These are phyloP conservation scores for Eleginops maclovinus DNA, from an alignment of 2,113 vertebrate species.

Conservation along the genomic window DNA sequence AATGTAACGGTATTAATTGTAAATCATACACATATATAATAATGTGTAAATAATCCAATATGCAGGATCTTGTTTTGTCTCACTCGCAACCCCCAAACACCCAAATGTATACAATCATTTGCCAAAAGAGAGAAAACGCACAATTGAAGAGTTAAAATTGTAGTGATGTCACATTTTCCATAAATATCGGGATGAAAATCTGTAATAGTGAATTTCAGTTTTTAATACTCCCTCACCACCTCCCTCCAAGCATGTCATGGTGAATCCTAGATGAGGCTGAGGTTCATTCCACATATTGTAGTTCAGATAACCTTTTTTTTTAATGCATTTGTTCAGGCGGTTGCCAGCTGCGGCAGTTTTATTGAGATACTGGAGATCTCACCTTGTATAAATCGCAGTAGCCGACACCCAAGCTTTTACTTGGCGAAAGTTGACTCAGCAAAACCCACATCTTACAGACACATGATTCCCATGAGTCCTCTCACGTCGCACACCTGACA, in stretches of 20 bases:
- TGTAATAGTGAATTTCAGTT: neutral
- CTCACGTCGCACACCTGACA: slow-evolving; percentile 31
- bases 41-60: no score
- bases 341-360: slow-evolving; percentile 24
- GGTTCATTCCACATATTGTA: neutral
- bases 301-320: slow-evolving; percentile 2
- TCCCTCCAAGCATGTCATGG: neutral
- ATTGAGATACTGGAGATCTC: slow-evolving; percentile 36
- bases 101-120: no score
- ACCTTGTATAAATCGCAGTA: slow-evolving; percentile 26
- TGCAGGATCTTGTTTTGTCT: no score
- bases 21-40: no score
- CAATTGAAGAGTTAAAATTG: no score
- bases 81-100: no score
- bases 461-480: slow-evolving; percentile 19
- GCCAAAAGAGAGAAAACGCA: no score
- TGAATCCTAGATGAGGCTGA: neutral
- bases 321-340: slow-evolving; percentile 2
- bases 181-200: no score
- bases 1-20: no score
- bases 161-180: neutral
- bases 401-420: slow-evolving; percentile 11
- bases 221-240: neutral
- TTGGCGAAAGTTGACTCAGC: slow-evolving; percentile 24
- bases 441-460: slow-evolving; percentile 32